Conservation (phyloP, 2,888 invertebrate genomes). For the Platycheirus rosarum region DNA sequence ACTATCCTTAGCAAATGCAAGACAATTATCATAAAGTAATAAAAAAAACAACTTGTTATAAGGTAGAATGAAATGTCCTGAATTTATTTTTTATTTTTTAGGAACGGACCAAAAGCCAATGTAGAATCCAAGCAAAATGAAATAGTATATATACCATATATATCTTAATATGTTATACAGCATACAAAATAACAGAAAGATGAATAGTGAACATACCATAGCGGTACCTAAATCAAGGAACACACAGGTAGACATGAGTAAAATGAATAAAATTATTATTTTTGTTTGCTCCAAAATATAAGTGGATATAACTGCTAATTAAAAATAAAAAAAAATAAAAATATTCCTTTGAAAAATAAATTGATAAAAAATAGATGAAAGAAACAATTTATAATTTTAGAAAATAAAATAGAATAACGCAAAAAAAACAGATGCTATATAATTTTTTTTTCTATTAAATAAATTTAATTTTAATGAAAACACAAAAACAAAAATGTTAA, state of each 20-base stretch:
- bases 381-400: constrained; percentile 29
- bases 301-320: constrained; percentile 35
- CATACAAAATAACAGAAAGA: constrained; percentile 25
- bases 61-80: constrained; percentile 66
- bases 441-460: constrained; percentile 10
- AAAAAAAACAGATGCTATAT: constrained; percentile 46
- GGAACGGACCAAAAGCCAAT: constrained; percentile 74
- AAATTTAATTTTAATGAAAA: constrained; percentile 52
- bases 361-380: constrained; percentile 41
- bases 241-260: constrained; percentile 54
- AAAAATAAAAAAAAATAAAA: no score
- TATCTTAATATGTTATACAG: constrained; percentile 49
- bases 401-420: constrained; percentile 47
- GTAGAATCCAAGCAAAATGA: constrained; percentile 57
- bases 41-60: constrained; percentile 61
- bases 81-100: constrained; percentile 68
- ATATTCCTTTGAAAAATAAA: constrained; percentile 2
- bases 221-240: constrained; percentile 59
- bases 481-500: background rate
- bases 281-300: constrained; percentile 25
- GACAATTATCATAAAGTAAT: constrained; percentile 60
- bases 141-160: constrained; percentile 32
- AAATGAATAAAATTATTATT: constrained; percentile 19
- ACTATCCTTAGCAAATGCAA: constrained; percentile 69
- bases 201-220: constrained; percentile 44